Evolutionary conservation across 2,113 vertebrate genomes (phyloP), one percentile per base, ranked within the genome.

Genomic region (Podocnemis expansa): DNA sequence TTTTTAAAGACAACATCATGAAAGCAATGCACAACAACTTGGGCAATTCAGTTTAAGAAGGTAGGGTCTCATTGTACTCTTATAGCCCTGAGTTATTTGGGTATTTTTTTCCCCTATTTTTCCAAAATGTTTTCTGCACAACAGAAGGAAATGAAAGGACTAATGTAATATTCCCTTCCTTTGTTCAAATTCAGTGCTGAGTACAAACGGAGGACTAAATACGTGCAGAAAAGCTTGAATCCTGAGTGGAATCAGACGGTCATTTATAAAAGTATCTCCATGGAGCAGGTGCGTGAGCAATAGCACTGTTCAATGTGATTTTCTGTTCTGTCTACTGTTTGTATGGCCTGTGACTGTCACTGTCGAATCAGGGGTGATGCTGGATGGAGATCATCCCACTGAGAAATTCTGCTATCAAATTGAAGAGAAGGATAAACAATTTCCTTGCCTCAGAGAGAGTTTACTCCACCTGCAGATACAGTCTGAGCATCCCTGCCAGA

Each of bases 161-260:
- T 95, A 94, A 97, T 88, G 60, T 78, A 78, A 94, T 85, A 47
- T 82, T 96, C 89, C 93, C 25, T 94, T 96, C 80, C 89, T 98
- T 97, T 97, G 92, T 98, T 97, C 90, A 85, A 96, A 95, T 96
- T 95, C 98, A 99, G 99, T 97, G 99, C 99, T 94, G 99, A 99
- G 88, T 99, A 99, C 97, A 99, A 99, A 96, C 98, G 99, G 95
- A 98, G 99, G 89, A 99, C 99, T 92, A 99, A 99, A 95, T 99
- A 99, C 63, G 95, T 99, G 47, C 99, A 99, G 98, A 99, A 99
- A 97, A 99, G 99, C 94, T 97, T 99, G 98, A 99, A 99, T 97
- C 99, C 99, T 63, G 99, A 99, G 94, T 99, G 99, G 99, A 99
- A 99, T 98, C 99, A 99, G 98, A 99, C 99, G 2, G 99, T 99